A percentile compares a stretch with the other conserved stretches of the same genome.
phyloP scores from a whole-genome alignment of 2,888 invertebrate genomes.

The Aphidoletes aphidimyza region DNA sequence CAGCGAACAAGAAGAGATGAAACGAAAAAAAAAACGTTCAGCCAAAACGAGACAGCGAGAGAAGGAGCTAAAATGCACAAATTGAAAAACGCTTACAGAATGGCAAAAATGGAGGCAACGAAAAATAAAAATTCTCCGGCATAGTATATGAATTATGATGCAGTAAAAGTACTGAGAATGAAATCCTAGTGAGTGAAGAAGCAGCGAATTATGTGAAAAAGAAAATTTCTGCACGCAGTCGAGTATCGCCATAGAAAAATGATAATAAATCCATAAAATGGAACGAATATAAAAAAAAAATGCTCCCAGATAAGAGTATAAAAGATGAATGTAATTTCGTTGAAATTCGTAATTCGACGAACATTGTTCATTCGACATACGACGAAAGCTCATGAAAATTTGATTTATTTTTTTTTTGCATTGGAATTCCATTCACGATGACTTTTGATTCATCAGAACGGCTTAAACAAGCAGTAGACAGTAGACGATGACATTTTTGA shows the following conservation, averaged over 20 bases:
- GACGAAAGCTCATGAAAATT: not conserved
- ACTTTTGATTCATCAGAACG: not conserved
- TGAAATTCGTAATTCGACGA: not conserved
- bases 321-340: conserved; percentile 17
- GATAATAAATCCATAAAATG: conserved; percentile 29
- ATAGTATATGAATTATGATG: conserved; percentile 50
- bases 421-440: not conserved
- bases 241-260: not conserved
- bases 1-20: not conserved
- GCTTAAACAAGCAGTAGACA: not conserved
- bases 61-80: not conserved
- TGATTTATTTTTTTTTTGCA: not conserved
- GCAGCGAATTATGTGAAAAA: not conserved
- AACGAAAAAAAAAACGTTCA: not conserved
- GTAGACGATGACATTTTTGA: not conserved
- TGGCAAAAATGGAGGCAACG: not conserved
- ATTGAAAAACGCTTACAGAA: conserved; percentile 43
- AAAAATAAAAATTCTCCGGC: not conserved
- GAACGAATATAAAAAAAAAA: too few relatives aligned
- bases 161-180: not conserved
- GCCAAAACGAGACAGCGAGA: not conserved
- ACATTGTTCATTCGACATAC: not conserved
- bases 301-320: not conserved
- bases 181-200: not conserved
- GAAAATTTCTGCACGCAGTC: not conserved